A percentile compares a stretch with the other conserved stretches of the same genome.
phyloP scores from a whole-genome alignment of 53 echinoderm and acorn worm genomes.

The Actinopyga echinites region DNA sequence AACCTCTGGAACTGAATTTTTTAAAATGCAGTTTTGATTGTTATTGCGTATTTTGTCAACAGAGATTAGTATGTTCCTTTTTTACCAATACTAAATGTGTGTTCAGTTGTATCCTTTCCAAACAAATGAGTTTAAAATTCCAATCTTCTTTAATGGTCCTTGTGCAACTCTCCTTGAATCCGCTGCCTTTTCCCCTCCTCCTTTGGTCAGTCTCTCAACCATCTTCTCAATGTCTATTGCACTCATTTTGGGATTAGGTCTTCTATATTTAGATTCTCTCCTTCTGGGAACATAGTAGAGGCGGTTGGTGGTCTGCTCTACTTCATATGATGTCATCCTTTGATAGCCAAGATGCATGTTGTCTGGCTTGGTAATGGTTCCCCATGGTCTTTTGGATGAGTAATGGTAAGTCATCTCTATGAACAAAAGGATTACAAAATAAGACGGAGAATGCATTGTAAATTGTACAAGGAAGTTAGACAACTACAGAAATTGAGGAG shows the following conservation, averaged over 20 bases:
- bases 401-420: slow-evolving; percentile 44
- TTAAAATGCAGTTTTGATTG: too few species aligned
- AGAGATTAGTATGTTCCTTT: too few species aligned
- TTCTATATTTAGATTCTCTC: slow-evolving; percentile 45
- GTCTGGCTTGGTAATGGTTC: slow-evolving; percentile 94
- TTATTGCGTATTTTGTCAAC: too few species aligned
- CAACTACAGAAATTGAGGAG: too few species aligned
- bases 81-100: too few species aligned
- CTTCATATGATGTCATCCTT: slow-evolving; percentile 68
- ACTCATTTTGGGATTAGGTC: slow-evolving; percentile 80
- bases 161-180: slow-evolving; percentile 84
- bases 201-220: slow-evolving; percentile 80
- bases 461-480: too few species aligned
- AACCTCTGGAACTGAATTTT: too few species aligned
- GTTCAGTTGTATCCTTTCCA: slow-evolving; percentile 98
- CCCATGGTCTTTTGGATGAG: slow-evolving; percentile 93
- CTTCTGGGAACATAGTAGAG: slow-evolving; percentile 85
- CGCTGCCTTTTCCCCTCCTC: slow-evolving; percentile 68
- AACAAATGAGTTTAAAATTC: slow-evolving; percentile 95
- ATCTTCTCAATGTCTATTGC: slow-evolving; percentile 70
- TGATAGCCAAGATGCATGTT: slow-evolving; percentile 89
- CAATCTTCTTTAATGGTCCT: slow-evolving; percentile 86
- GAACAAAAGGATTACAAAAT: too few species aligned
- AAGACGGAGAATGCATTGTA: too few species aligned
- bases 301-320: slow-evolving; percentile 77